phyloP scores from a whole-genome alignment of 2,797 vertebrate species.

The Mallotus villosus region DNA sequence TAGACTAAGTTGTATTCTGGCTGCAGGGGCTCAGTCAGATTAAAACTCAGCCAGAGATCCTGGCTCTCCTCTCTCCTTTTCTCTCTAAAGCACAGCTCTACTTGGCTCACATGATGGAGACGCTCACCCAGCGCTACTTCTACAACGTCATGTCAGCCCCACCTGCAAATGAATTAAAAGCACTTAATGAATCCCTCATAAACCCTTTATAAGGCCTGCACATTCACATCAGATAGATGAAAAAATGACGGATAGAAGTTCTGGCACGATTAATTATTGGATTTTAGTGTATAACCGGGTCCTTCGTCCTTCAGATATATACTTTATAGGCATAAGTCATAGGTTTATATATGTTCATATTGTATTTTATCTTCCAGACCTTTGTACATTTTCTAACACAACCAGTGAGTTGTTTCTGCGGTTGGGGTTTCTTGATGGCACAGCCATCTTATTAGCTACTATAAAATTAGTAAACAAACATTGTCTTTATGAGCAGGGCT shows the following conservation, averaged over 20 bases:
- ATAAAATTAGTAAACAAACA: background rate
- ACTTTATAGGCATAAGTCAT: no score
- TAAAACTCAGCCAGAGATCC: constrained; percentile 25
- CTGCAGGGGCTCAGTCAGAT: constrained; percentile 43
- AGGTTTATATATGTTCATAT: background rate
- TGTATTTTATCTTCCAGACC: background rate
- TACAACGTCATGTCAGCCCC: constrained; percentile 4
- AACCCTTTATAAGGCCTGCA: background rate
- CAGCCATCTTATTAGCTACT: constrained; percentile 3
- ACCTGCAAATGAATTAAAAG: background rate
- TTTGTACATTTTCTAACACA: background rate
- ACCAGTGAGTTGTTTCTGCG: background rate
- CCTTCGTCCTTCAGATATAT: background rate
- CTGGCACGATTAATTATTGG: background rate
- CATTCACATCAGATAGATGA: background rate
- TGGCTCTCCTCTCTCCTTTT: constrained; percentile 20
- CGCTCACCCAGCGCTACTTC: constrained; percentile 1
- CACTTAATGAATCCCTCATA: background rate
- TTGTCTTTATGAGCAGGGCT: constrained; percentile 2
- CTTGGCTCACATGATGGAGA: constrained; percentile 21
- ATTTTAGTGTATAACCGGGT: background rate
- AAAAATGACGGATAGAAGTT: background rate
- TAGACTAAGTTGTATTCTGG: constrained; percentile 23
- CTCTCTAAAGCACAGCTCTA: constrained; percentile 29
- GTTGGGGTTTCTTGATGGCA: background rate